phyloP scores from a whole-genome alignment of 2,113 vertebrate species.

The Larimichthys polyactis region DNA sequence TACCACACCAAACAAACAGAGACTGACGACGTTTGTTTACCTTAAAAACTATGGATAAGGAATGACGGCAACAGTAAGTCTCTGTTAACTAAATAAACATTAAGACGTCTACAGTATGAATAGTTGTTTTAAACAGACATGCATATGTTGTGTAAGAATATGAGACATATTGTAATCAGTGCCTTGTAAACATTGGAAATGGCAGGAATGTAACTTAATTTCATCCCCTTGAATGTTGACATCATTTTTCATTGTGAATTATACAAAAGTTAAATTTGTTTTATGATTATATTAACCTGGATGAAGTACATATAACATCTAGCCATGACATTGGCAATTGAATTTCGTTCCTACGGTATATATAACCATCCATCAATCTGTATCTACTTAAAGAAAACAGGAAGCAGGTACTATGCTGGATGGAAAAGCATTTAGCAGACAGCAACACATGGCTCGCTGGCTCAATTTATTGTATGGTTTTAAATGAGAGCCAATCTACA shows the following conservation, averaged over 20 bases:
- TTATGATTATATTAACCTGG: not conserved
- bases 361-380: constrained; percentile 10
- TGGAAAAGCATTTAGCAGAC: constrained; percentile 37
- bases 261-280: not conserved
- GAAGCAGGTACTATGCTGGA: constrained; percentile 17
- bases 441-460: constrained; percentile 20
- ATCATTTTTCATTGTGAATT: not conserved
- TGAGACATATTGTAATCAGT: not conserved
- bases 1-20: constrained; percentile 12
- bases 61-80: constrained; percentile 1
- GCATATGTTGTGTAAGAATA: not conserved
- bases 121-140: not conserved
- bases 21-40: too few species aligned
- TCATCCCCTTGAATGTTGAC: not conserved
- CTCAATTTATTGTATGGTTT: constrained; percentile 39
- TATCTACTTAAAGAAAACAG: constrained; percentile 12
- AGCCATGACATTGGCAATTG: not conserved
- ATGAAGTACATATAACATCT: not conserved
- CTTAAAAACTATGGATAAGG: not conserved
- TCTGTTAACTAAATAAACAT: not conserved
- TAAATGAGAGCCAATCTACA: constrained; percentile 34
- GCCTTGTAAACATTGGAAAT: not conserved
- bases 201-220: not conserved
- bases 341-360: not conserved
- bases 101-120: not conserved